phyloP scores from a whole-genome alignment of 2,113 vertebrate genomes.

The Hoplias malabaricus region DNA sequence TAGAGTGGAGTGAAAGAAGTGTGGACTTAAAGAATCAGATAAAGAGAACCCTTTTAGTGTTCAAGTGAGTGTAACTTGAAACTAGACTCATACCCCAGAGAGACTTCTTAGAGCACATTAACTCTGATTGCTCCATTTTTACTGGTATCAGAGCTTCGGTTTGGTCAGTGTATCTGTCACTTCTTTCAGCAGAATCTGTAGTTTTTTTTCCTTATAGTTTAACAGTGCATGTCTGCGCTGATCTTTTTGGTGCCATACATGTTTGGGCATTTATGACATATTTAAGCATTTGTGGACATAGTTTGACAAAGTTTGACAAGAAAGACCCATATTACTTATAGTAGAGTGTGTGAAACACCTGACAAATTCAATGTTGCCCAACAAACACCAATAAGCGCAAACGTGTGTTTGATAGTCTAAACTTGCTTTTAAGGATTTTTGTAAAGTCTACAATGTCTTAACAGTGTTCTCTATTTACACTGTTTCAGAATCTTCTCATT shows the following conservation, averaged over 20 bases:
- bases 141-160: background rate
- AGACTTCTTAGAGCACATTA: constrained; percentile 24
- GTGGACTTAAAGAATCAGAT: constrained; percentile 22
- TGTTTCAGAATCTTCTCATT: background rate
- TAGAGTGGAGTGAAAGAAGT: background rate
- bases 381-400: too few relatives aligned
- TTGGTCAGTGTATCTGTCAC: background rate
- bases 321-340: too few relatives aligned
- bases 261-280: too few relatives aligned
- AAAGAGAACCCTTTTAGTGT: background rate
- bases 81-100: background rate
- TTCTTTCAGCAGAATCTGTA: background rate
- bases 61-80: constrained; percentile 16
- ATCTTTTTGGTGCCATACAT: too few relatives aligned
- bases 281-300: too few relatives aligned
- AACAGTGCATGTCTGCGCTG: background rate
- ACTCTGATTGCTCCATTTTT: constrained; percentile 11
- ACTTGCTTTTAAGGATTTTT: too few relatives aligned
- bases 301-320: too few relatives aligned
- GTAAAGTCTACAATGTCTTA: too few relatives aligned
- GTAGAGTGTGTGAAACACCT: too few relatives aligned
- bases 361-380: too few relatives aligned
- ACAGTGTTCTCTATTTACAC: too few relatives aligned
- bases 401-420: too few relatives aligned
- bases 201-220: background rate